Conservation (phyloP, 1,140 invertebrate species). For the Drepana arcuata region DNA sequence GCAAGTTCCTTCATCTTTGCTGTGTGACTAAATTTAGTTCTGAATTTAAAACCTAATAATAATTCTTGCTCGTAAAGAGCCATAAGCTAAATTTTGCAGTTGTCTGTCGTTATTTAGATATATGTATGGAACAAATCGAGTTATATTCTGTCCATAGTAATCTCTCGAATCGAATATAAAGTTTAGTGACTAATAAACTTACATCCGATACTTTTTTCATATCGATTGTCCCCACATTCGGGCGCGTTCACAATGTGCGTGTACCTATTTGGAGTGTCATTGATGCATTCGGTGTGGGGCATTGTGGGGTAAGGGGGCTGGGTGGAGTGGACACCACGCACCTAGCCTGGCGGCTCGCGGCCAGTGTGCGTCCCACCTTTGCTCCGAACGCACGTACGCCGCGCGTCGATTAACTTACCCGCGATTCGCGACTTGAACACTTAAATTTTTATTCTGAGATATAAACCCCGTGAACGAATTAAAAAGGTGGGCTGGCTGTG, state of each 20-base stretch:
- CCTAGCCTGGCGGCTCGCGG: constrained; percentile 16
- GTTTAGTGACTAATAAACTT: no score
- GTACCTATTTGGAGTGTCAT: constrained; percentile 61
- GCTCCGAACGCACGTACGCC: constrained; percentile 32
- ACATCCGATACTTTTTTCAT: constrained; percentile 41
- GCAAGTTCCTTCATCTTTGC: no score
- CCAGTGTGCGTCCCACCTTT: constrained; percentile 46
- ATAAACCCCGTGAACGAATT: constrained; percentile 19
- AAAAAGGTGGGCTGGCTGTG: constrained; percentile 48
- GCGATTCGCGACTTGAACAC: constrained; percentile 51
- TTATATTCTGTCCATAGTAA: no score
- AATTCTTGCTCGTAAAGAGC: no score
- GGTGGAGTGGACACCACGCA: constrained; percentile 46
- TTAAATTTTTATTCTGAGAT: constrained; percentile 20
- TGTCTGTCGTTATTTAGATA: no score
- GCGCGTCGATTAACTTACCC: constrained; percentile 36
- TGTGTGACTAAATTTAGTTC: no score
- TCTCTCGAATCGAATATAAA: no score
- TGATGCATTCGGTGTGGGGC: constrained; percentile 65
- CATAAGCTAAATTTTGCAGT: no score
- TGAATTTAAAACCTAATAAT: no score
- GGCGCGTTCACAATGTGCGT: constrained; percentile 52
- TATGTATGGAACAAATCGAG: no score
- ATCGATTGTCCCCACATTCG: constrained; percentile 49
- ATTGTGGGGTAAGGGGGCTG: constrained; percentile 36